phyloP scores from a whole-genome alignment of 2,888 invertebrate species.

The Tetragonisca angustula region DNA sequence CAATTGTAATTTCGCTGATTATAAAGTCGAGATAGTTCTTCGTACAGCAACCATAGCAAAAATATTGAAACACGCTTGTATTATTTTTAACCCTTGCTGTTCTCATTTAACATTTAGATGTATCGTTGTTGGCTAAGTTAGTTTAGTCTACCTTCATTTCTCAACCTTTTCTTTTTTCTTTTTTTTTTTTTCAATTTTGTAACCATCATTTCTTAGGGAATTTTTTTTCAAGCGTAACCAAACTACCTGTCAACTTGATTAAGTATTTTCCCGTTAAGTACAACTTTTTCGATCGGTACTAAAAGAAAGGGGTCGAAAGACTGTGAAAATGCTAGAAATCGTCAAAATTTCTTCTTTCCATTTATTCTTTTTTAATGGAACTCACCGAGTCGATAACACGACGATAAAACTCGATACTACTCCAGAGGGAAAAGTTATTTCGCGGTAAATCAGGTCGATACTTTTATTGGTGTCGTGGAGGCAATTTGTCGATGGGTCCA shows the following conservation, averaged over 20 bases:
- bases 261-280: too few relatives aligned
- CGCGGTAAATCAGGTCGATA: slow-evolving; percentile 2
- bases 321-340: background rate
- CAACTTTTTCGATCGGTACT: too few relatives aligned
- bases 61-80: background rate
- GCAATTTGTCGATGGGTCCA: background rate
- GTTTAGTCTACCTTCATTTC: too few relatives aligned
- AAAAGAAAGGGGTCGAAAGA: too few relatives aligned
- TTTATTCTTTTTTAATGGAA: background rate
- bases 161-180: too few relatives aligned
- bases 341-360: background rate
- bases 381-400: background rate
- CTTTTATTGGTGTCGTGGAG: slow-evolving; percentile 11
- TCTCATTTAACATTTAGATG: too few relatives aligned
- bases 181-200: too few relatives aligned
- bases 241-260: too few relatives aligned
- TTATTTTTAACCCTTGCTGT: too few relatives aligned
- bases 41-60: background rate
- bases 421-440: slow-evolving; percentile 2
- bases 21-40: background rate
- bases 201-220: too few relatives aligned
- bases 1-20: background rate
- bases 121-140: too few relatives aligned
- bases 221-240: too few relatives aligned
- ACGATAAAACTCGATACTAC: background rate